phyloP scores from a whole-genome alignment of 1,140 invertebrate genomes.

The Drosophila lacteicornis region DNA sequence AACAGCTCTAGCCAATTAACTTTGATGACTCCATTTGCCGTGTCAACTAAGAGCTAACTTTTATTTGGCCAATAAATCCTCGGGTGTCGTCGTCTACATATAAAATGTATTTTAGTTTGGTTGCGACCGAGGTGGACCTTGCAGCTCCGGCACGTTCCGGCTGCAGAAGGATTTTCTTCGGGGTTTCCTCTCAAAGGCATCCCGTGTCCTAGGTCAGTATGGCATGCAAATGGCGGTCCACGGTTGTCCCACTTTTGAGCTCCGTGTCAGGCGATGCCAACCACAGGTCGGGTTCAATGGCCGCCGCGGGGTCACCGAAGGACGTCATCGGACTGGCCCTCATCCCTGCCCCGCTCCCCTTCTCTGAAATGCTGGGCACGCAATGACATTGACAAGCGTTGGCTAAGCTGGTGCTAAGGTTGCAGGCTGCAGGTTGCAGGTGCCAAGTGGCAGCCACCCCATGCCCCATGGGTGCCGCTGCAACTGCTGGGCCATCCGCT shows the following conservation, averaged over 20 bases:
- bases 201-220: slow-evolving; percentile 36
- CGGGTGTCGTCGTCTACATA: not conserved
- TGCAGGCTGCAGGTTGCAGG: not conserved
- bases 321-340: slow-evolving; percentile 39
- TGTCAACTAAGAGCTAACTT: slow-evolving; percentile 14
- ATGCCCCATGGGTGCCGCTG: not conserved
- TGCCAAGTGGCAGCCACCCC: not conserved
- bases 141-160: slow-evolving; percentile 30
- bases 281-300: slow-evolving; percentile 20
- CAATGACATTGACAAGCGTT: slow-evolving; percentile 44
- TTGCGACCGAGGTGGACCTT: slow-evolving; percentile 17
- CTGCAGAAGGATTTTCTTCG: slow-evolving; percentile 21
- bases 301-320: slow-evolving; percentile 34
- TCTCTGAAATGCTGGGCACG: slow-evolving; percentile 29
- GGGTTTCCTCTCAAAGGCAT: not conserved
- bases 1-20: slow-evolving; percentile 7
- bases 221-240: slow-evolving; percentile 43
- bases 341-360: not conserved
- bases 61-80: slow-evolving; percentile 38
- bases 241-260: slow-evolving; percentile 32
- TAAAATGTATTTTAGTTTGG: slow-evolving; percentile 14
- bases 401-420: slow-evolving; percentile 4
- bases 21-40: slow-evolving; percentile 20
- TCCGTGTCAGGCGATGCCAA: slow-evolving; percentile 17
- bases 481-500: slow-evolving; percentile 20